A percentile compares a stretch with the other conserved stretches of the same genome.
phyloP scores from a whole-genome alignment of 2,888 invertebrate genomes.

The Eristalinus sepulchralis region DNA sequence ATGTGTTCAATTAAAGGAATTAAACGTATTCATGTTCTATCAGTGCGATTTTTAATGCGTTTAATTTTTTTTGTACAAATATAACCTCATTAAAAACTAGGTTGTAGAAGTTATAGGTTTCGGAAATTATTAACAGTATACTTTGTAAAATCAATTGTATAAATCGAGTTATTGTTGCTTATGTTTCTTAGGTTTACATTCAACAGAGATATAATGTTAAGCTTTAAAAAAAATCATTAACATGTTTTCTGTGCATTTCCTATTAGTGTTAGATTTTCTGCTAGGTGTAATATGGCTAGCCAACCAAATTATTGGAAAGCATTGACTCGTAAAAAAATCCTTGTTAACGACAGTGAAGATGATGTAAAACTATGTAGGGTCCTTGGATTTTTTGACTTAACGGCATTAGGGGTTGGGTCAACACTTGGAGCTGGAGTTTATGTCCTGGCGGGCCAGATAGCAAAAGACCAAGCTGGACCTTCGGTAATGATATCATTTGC shows the following conservation, averaged over 20 bases:
- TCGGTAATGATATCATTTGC: slow-evolving; percentile 92
- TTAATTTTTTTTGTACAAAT: no score
- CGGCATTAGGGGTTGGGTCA: slow-evolving; percentile 89
- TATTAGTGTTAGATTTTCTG: no score
- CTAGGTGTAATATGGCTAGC: slow-evolving; percentile 74
- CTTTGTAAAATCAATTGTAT: no score
- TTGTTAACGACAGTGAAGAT: slow-evolving; percentile 75
- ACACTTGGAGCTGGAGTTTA: slow-evolving; percentile 95
- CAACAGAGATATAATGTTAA: no score
- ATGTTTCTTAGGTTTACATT: no score
- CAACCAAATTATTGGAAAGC: slow-evolving; percentile 79
- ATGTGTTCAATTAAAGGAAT: no score
- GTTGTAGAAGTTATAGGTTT: no score
- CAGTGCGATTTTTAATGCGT: no score
- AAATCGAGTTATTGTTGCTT: no score
- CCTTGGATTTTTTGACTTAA: slow-evolving; percentile 84
- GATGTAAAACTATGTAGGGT: slow-evolving; percentile 78
- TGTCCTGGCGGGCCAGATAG: slow-evolving; percentile 91
- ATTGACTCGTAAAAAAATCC: slow-evolving; percentile 78
- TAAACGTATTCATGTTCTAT: no score
- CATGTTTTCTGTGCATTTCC: not conserved
- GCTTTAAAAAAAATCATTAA: no score
- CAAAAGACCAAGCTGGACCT: slow-evolving; percentile 90
- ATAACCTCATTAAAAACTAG: no score
- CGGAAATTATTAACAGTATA: not conserved